phyloP scores from a whole-genome alignment of 2,888 invertebrate genomes.

The Oegoconia quadripuncta region DNA sequence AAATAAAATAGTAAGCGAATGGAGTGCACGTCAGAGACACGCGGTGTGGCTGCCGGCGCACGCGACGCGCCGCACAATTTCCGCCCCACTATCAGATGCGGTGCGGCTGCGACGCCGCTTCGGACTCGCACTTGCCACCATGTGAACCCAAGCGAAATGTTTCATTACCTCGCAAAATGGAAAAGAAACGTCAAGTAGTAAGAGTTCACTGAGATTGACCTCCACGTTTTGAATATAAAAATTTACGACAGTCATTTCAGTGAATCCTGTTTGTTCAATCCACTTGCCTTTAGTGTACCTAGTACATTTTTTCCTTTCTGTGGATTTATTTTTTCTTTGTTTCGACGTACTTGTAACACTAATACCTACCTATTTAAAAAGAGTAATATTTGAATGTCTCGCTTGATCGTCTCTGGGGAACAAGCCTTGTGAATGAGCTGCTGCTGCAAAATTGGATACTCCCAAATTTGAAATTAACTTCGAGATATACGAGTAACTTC shows the following conservation, averaged over 20 bases:
- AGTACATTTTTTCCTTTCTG: too few species aligned
- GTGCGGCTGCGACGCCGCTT: constrained; percentile 40
- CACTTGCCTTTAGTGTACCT: too few species aligned
- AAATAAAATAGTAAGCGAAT: constrained; percentile 59
- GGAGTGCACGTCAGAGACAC: constrained; percentile 64
- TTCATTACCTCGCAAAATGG: constrained; percentile 31
- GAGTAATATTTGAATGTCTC: too few species aligned
- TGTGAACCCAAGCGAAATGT: constrained; percentile 45
- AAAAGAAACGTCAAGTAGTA: constrained; percentile 22
- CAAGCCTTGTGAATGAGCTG: too few species aligned
- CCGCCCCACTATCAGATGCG: constrained; percentile 68
- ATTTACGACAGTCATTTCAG: constrained; percentile 3
- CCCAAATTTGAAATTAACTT: too few species aligned
- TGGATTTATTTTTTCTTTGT: too few species aligned
- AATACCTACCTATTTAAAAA: too few species aligned
- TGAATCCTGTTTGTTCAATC: too few species aligned
- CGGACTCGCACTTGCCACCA: constrained; percentile 23
- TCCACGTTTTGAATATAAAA: constrained; percentile 3
- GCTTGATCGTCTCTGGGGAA: too few species aligned
- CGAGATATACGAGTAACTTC: too few species aligned
- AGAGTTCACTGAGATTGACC: constrained; percentile 2
- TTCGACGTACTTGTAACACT: too few species aligned
- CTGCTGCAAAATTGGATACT: too few species aligned
- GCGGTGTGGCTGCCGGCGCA: constrained; percentile 56
- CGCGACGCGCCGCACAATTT: constrained; percentile 71